Base-by-base conservation (phyloP, 2,888 invertebrate genomes). In the Cephus sareptanus region DNA sequence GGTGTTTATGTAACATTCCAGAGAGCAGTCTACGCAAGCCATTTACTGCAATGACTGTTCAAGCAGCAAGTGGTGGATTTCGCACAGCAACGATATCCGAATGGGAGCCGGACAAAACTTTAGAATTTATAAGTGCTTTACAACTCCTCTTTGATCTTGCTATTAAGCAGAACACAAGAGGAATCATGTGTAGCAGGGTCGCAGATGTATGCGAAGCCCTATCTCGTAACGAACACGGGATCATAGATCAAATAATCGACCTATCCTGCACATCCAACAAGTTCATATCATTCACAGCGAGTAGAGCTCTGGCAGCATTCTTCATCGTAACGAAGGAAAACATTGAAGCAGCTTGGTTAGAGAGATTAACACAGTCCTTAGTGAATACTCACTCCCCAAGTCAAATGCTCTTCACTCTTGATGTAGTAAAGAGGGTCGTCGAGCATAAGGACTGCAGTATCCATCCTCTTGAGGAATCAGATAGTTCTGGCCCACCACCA, bases 101-200 rank as follows among this genome's bases (percentile, higher is more conserved):
- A 89, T 95, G 95, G 94, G 94, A 94, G 69, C 93, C 93, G n/a
- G 94, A 94, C 82, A 94, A 94, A 87, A 93, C 96, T 9, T 90
- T 97, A 71, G 95, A 96, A 86, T 97, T 97, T 89, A 93, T 97
- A 81, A 97, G 97, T 80, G 96, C 96, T 83, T 93, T 97, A 87
- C 97, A 97, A 88, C 92, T 97, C 23, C 93, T 97, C 83, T 97
- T 97, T 88, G 97, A 97, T 90, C 94, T 97, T 75, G 97, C 97
- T 88, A 93, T 97, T 76, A 96, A 96, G 89, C 97, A 97, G 90
- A 97, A 96, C 86, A 94, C 94, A 76, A 95, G 95, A 81, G 97
- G 97, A 23, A 94, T 95, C 68, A 96, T 97, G 91, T 97, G 97
- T 91, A 94, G 96, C 70, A 94, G 95, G 85, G 94, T 97, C 75